phyloP scores from a whole-genome alignment of 2,888 invertebrate species.

The Plemyria rubiginata region DNA sequence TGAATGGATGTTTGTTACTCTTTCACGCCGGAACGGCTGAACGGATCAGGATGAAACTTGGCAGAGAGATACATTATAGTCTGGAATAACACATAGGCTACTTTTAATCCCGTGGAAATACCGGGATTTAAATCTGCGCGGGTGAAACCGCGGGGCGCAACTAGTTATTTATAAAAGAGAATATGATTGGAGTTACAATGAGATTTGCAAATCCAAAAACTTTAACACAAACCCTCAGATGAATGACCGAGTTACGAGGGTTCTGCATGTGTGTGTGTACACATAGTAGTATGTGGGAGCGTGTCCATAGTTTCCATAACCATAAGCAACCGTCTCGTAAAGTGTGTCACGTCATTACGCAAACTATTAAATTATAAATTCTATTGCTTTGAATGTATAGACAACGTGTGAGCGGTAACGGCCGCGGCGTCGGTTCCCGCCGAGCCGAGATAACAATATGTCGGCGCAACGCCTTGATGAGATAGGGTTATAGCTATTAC shows the following conservation, averaged over 20 bases:
- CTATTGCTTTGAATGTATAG: conserved; percentile 18
- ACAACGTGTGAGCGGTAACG: conserved; percentile 13
- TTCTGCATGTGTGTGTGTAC: too few relatives aligned
- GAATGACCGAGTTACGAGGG: background rate
- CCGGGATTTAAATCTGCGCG: too few relatives aligned
- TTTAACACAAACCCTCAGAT: background rate
- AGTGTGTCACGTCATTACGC: conserved; percentile 9
- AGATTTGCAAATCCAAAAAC: too few relatives aligned
- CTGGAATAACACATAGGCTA: too few relatives aligned
- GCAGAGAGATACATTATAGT: too few relatives aligned
- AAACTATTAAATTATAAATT: conserved; percentile 16
- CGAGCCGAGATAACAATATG: conserved; percentile 17
- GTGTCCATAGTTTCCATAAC: conserved; percentile 2
- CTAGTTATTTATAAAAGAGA: too few relatives aligned
- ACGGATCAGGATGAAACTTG: too few relatives aligned
- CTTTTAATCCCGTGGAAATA: too few relatives aligned
- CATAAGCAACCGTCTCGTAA: conserved; percentile 1
- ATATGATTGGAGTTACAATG: too few relatives aligned
- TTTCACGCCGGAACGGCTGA: too few relatives aligned
- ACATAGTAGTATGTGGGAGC: background rate
- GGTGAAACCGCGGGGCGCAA: too few relatives aligned
- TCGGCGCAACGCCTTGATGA: conserved; percentile 16
- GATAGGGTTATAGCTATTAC: background rate
- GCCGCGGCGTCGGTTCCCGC: conserved; percentile 2
- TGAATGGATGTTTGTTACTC: too few relatives aligned